These are phyloP conservation scores for Eupeodes latifasciatus DNA, from an alignment of 2,888 invertebrate genomes.

Conservation along the genomic window DNA sequence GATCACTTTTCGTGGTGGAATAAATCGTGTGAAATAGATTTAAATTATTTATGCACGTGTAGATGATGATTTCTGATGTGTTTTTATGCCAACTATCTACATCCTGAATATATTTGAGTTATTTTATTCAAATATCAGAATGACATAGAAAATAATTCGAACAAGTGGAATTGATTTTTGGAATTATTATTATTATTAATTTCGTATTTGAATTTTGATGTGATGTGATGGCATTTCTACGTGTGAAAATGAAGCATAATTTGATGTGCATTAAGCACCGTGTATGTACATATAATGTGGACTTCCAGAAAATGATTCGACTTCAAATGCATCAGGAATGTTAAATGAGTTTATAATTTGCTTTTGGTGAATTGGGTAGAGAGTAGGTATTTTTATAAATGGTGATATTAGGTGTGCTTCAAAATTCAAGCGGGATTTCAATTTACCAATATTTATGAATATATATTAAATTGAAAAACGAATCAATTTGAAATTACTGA, in stretches of 20 bases:
- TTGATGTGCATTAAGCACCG: neutral
- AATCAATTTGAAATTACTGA: too few species aligned
- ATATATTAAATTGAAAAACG: too few species aligned
- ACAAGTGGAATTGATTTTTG: constrained; percentile 23
- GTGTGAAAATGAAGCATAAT: neutral
- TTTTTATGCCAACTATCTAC: neutral
- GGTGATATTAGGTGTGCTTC: too few species aligned
- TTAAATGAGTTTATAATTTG: too few species aligned
- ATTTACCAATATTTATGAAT: too few species aligned
- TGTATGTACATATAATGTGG: too few species aligned
- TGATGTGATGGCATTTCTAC: neutral
- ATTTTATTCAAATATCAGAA: neutral
- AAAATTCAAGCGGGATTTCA: too few species aligned
- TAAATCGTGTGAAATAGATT: constrained; percentile 31
- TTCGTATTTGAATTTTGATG: constrained; percentile 1
- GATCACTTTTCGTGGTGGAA: constrained; percentile 9
- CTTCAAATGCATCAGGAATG: too few species aligned
- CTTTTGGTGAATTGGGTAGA: too few species aligned
- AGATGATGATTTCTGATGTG: neutral
- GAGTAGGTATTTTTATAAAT: too few species aligned
- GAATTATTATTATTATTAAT: constrained; percentile 8
- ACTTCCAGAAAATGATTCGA: too few species aligned
- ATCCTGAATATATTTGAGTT: neutral
- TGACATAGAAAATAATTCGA: neutral
- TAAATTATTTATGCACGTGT: constrained; percentile 27